Evolutionary conservation across 2,797 vertebrate species (phyloP).

Genomic region (Dromococcyx pavoninus): DNA sequence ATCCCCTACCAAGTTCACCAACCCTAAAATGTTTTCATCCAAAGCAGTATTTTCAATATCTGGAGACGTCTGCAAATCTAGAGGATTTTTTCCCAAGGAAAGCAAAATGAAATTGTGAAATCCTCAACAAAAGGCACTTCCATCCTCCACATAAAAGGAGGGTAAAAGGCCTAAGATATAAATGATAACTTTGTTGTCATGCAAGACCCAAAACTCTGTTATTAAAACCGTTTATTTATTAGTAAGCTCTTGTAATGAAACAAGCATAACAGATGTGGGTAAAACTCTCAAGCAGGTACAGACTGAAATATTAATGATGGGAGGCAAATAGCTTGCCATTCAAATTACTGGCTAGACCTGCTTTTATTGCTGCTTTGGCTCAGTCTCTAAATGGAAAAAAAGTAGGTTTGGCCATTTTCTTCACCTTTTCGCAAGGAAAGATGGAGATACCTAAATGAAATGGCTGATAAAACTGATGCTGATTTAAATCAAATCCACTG

Average conservation of each 20-base stretch:
- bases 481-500: neutral
- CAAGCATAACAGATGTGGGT: slow-evolving; percentile 2
- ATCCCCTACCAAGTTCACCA: neutral
- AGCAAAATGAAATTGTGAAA: neutral
- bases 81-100: neutral
- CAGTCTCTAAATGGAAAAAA: neutral
- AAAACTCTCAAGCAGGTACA: neutral
- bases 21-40: neutral
- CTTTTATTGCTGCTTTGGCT: slow-evolving; percentile 1
- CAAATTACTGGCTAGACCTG: slow-evolving; percentile 23
- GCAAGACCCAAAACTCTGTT: slow-evolving; percentile 5
- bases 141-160: slow-evolving; percentile 14
- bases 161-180: slow-evolving; percentile 33
- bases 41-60: neutral
- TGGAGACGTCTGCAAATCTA: neutral
- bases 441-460: neutral
- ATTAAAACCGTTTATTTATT: slow-evolving; percentile 41
- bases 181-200: slow-evolving; percentile 14
- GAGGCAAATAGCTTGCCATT: neutral
- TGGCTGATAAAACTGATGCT: neutral
- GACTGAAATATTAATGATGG: slow-evolving; percentile 14
- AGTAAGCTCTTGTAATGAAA: slow-evolving; percentile 25
- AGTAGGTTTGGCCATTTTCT: neutral
- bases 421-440: neutral
- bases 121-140: neutral